Percentiles rank a stretch among this genome's conserved stretches.
phyloP scores from a whole-genome alignment of 2,113 vertebrate genomes.

The Ptilonorhynchus violaceus region DNA sequence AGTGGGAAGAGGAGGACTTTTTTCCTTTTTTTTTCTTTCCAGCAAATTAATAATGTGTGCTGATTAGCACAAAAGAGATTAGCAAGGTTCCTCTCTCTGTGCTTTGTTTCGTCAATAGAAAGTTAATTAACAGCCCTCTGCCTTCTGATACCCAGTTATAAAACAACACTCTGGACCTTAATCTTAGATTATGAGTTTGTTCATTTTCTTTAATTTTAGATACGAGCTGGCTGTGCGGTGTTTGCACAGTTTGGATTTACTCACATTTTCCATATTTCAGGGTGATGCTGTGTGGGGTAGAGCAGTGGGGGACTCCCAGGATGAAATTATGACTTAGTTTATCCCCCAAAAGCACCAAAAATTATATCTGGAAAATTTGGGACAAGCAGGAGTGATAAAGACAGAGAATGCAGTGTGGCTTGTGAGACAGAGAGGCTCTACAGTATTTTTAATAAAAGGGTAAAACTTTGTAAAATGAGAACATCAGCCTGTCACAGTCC shows the following conservation, averaged over 20 bases:
- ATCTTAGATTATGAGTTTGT: constrained; percentile 26
- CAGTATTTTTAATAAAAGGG: not conserved
- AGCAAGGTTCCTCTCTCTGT: constrained; percentile 9
- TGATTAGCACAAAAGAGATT: constrained; percentile 53
- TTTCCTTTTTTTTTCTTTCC: not conserved
- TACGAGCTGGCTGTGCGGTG: accelerated
- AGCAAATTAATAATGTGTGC: constrained; percentile 52
- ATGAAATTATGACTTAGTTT: not conserved
- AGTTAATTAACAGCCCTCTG: constrained; percentile 59
- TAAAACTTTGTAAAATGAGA: not conserved
- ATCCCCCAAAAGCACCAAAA: not conserved
- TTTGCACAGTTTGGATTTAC: not conserved
- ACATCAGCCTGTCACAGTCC: not conserved
- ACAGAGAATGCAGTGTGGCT: not conserved
- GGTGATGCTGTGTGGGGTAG: not conserved
- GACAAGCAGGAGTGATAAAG: not conserved
- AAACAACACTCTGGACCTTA: not conserved
- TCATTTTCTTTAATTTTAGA: not conserved
- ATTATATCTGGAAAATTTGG: not conserved
- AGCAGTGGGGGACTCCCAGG: not conserved
- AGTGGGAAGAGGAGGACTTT: not conserved
- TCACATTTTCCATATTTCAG: not conserved
- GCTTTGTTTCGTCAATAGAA: constrained; percentile 37
- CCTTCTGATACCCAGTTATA: constrained; percentile 9
- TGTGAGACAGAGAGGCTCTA: not conserved